These are phyloP conservation scores for Procambarus virginalis DNA, from an alignment of 1,140 invertebrate species.

Conservation along the genomic window DNA sequence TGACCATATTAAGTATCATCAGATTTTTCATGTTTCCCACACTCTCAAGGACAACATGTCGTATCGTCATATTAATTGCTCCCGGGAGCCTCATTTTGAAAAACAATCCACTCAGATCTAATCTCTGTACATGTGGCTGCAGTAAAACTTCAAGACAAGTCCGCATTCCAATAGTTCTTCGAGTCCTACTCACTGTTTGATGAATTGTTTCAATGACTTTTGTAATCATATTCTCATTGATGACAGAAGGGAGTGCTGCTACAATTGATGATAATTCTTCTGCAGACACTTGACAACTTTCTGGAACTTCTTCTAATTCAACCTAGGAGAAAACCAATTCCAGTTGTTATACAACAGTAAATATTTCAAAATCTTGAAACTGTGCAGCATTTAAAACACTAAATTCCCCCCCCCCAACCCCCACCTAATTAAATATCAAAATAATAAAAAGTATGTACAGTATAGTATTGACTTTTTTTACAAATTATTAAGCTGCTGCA, in stretches of 20 bases:
- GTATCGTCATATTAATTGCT: conserved; percentile 45
- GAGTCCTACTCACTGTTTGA: conserved; percentile 46
- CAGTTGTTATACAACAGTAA: not conserved
- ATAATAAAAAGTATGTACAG: too few species aligned
- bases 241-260: conserved; percentile 32
- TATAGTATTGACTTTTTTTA: too few species aligned
- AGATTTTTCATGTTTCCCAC: conserved; percentile 56
- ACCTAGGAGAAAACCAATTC: conserved; percentile 1
- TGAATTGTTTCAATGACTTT: conserved; percentile 63
- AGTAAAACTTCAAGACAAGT: conserved; percentile 57
- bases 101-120: conserved; percentile 59
- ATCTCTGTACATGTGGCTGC: conserved; percentile 46
- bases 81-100: conserved; percentile 60
- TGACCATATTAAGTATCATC: conserved; percentile 55
- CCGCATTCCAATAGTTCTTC: conserved; percentile 56
- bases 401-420: not conserved
- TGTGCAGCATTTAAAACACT: not conserved
- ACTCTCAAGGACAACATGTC: conserved; percentile 26
- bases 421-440: too few species aligned
- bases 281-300: conserved; percentile 12
- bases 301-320: conserved; percentile 42
- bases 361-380: too few species aligned
- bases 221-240: conserved; percentile 57
- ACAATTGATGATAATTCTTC: conserved; percentile 19
- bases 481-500: not conserved